Evolutionary conservation across 2,888 invertebrate species (phyloP).

Genomic region (Osmoderma eremita): DNA sequence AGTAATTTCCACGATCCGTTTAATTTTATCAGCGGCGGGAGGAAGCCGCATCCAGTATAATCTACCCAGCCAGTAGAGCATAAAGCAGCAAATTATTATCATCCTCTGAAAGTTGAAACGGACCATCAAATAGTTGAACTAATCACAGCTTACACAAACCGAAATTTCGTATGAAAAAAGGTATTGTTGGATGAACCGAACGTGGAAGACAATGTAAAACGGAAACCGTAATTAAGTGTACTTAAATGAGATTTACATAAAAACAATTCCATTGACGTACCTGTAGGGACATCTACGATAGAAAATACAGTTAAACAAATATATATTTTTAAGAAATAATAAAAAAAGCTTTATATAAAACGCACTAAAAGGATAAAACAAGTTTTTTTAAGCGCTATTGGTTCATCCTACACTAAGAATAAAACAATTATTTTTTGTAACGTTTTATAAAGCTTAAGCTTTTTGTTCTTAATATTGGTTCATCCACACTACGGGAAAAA

Average conservation of each 20-base stretch:
- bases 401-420: no score
- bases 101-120: slow-evolving; percentile 7
- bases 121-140: slow-evolving; percentile 7
- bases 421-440: no score
- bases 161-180: not conserved
- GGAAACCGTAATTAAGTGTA: slow-evolving; percentile 1
- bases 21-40: not conserved
- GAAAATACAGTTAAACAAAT: no score
- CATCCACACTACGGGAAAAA: no score
- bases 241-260: slow-evolving; percentile 7
- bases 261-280: slow-evolving; percentile 4
- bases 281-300: not conserved
- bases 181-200: not conserved
- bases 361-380: no score
- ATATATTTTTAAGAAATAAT: no score
- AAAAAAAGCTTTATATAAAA: no score
- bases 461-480: no score
- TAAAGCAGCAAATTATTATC: slow-evolving; percentile 14
- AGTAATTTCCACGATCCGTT: not conserved
- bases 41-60: slow-evolving; percentile 2
- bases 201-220: slow-evolving; percentile 6
- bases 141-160: slow-evolving; percentile 4
- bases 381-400: no score
- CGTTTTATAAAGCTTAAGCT: no score
- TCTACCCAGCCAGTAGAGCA: not conserved